Evolutionary conservation across 2,888 invertebrate species (phyloP).

Genomic region (Ectemnius cavifrons): DNA sequence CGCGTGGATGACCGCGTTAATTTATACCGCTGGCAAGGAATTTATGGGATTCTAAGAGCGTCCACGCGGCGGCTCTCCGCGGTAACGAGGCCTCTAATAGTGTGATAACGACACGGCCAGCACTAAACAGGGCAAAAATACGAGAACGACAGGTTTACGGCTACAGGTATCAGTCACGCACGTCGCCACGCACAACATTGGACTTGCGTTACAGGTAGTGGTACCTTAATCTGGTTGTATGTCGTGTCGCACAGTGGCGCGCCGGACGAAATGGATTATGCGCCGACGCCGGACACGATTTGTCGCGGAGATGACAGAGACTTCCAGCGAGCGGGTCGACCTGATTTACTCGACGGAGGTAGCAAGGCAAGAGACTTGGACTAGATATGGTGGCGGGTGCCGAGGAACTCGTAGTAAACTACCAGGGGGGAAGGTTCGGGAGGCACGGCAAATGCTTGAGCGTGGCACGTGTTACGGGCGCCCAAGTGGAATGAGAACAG

Average conservation of each 20-base stretch:
- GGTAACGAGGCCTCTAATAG: conserved; percentile 59
- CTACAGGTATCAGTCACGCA: conserved; percentile 68
- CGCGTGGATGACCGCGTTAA: conserved; percentile 19
- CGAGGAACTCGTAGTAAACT: too few species aligned
- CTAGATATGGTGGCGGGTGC: too few species aligned
- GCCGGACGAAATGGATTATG: conserved; percentile 49
- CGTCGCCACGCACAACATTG: conserved; percentile 64
- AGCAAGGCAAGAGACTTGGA: too few species aligned
- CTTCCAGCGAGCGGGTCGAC: background rate
- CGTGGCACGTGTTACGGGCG: too few species aligned
- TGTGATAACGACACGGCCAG: conserved; percentile 62
- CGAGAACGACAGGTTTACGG: conserved; percentile 66
- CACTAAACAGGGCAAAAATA: conserved; percentile 64
- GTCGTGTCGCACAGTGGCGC: conserved; percentile 47
- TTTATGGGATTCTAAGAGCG: conserved; percentile 58
- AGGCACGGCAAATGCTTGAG: too few species aligned
- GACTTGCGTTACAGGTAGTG: conserved; percentile 43
- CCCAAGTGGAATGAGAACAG: too few species aligned
- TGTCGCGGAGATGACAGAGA: conserved; percentile 23
- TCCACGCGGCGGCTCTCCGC: conserved; percentile 54
- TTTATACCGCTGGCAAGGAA: background rate
- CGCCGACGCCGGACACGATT: conserved; percentile 37
- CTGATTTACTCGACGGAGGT: background rate
- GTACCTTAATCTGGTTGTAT: conserved; percentile 58
- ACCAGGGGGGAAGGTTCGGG: too few species aligned